Evolutionary conservation across 1,140 invertebrate species (phyloP).

Genomic region (Aphis gossypii): DNA sequence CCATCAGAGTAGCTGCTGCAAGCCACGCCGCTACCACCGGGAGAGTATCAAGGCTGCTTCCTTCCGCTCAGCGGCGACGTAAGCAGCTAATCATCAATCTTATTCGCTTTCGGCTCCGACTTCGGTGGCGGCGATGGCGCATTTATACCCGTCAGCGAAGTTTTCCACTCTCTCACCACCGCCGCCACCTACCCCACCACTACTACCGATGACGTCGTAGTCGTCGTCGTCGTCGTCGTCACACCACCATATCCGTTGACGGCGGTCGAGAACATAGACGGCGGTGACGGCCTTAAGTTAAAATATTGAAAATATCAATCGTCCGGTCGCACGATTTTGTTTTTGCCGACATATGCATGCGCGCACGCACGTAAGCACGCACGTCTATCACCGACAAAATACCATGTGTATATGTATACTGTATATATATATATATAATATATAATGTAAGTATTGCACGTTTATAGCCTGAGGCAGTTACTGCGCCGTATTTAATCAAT

Average conservation of each 20-base stretch:
- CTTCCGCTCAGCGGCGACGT: background rate
- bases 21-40: background rate
- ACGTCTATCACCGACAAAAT: background rate
- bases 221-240: background rate
- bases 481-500: background rate
- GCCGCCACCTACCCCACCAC: background rate
- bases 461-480: background rate
- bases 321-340: constrained; percentile 32
- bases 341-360: background rate
- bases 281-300: background rate
- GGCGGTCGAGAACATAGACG: background rate
- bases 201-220: background rate
- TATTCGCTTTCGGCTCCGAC: constrained; percentile 17
- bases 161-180: background rate
- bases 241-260: background rate
- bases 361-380: background rate
- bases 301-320: constrained; percentile 52
- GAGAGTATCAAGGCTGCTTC: constrained; percentile 9
- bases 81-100: constrained; percentile 53
- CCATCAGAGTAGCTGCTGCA: constrained; percentile 22
- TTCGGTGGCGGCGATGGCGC: background rate
- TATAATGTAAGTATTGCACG: background rate
- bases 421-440: too few species aligned
- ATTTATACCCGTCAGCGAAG: constrained; percentile 54
- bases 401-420: background rate